Evolutionary conservation across 2,888 invertebrate genomes (phyloP), one percentile per base, ranked within the genome.

Genomic region (Drosophila pegasa): DNA sequence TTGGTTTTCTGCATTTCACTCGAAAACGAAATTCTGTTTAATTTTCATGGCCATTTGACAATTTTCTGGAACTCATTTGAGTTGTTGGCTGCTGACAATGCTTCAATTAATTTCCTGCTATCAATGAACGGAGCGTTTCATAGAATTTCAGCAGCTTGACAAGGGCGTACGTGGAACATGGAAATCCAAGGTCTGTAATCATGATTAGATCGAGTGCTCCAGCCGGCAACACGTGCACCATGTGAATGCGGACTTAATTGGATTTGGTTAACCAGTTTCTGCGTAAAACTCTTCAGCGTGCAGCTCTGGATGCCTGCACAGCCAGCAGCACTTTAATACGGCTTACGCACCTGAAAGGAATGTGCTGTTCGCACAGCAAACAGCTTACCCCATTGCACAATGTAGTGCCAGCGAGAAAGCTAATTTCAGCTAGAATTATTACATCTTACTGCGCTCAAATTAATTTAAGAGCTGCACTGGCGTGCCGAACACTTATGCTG

Each of bases 161-260:
- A 47, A 47, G 29, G 18, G 9, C 14, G 16, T 5, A 6, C 27
- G 27, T 16, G 22, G 22, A 27, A 5, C 18, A 47, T 12, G 29
- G 1, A 18, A 29, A 29, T 29, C 7, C 29, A 6, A 18, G 16
- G 47, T 3, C 14, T 8, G 18, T 2, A 18, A 47, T 29, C 29
- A 12, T 14, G 47, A 14, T 48, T 27, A 31, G 20, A 14, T 16
- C 45, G 6, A 14, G 31, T 27, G 12, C 18, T 25, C 29, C 29
- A 16, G 29, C 67, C 16, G 45, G 27, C 29, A 38, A 29, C 50
- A n/a, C 37, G 38, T 62, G 25, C 8, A 16, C 56, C 41, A 37
- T 52, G 55, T 56, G 66, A 81, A 75, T 82, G 62, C 55, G 65
- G 71, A 61, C 63, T 71, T 82, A 78, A 87, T 87, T 82, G 72